Conservation (phyloP, 35 echinoderm and acorn worm species). For the Acanthaster planci region DNA sequence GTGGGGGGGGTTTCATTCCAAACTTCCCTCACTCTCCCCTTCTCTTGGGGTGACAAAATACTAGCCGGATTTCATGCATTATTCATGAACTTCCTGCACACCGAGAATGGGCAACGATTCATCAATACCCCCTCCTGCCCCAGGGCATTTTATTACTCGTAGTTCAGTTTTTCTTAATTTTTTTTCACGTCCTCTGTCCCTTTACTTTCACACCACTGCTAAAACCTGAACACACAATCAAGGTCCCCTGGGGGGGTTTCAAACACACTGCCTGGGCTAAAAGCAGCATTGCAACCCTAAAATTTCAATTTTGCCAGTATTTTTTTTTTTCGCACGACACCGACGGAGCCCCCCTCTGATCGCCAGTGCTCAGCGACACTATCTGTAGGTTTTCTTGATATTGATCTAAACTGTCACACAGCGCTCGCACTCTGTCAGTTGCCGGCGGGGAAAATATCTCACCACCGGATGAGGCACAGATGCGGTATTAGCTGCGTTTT, state of each 20-base stretch:
- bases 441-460: conserved; percentile 27
- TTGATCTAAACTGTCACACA: conserved; percentile 33
- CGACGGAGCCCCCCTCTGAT: conserved; percentile 18
- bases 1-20: background rate
- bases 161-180: no score
- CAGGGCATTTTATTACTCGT: background rate
- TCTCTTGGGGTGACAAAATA: conserved; percentile 9
- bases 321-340: background rate
- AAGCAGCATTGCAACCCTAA: conserved; percentile 28
- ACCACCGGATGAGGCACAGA: conserved; percentile 27
- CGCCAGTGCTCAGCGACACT: conserved; percentile 20
- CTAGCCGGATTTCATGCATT: conserved; percentile 13
- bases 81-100: background rate
- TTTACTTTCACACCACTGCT: conserved; percentile 7
- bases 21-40: background rate
- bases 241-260: conserved; percentile 1
- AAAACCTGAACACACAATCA: conserved; percentile 28
- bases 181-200: no score
- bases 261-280: conserved; percentile 17
- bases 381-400: conserved; percentile 15
- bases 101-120: background rate
- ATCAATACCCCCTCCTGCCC: conserved; percentile 1
- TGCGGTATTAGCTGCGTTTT: conserved; percentile 27
- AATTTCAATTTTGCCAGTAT: conserved; percentile 27
- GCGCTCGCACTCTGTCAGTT: conserved; percentile 21